Evolutionary conservation across 2,888 invertebrate genomes (phyloP).

Genomic region (Monoplex corrugatus): DNA sequence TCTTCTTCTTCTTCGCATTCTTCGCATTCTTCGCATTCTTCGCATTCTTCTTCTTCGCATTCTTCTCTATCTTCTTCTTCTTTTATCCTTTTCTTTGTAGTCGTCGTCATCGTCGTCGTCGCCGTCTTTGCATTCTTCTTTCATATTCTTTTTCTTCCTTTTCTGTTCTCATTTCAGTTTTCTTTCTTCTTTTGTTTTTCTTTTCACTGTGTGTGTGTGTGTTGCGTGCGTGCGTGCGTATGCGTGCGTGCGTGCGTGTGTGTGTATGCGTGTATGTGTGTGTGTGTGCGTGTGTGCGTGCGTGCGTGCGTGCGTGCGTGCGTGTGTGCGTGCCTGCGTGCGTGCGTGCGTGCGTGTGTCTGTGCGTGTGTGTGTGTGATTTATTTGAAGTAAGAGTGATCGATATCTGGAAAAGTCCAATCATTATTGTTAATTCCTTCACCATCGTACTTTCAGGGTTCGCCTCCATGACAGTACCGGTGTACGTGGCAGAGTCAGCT

Average conservation of each 20-base stretch:
- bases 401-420: too few species aligned
- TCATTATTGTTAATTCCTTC: not conserved
- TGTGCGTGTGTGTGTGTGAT: not conserved
- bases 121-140: too few species aligned
- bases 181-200: too few species aligned
- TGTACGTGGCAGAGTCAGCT: constrained; percentile 84
- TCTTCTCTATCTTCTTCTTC: not conserved
- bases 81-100: not conserved
- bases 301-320: not conserved
- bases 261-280: not conserved
- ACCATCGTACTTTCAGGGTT: constrained; percentile 80
- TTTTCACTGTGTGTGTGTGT: too few species aligned
- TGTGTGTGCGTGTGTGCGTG: constrained; percentile 25
- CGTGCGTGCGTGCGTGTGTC: too few species aligned
- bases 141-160: not conserved
- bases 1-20: too few species aligned
- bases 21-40: not conserved
- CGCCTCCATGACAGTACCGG: constrained; percentile 84
- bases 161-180: too few species aligned
- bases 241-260: too few species aligned
- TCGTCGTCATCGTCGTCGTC: too few species aligned
- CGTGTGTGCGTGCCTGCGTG: not conserved
- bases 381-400: too few species aligned
- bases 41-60: not conserved
- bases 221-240: not conserved